These are phyloP conservation scores for Agriopis aurantiaria DNA, from an alignment of 2,888 invertebrate species.

Conservation along the genomic window DNA sequence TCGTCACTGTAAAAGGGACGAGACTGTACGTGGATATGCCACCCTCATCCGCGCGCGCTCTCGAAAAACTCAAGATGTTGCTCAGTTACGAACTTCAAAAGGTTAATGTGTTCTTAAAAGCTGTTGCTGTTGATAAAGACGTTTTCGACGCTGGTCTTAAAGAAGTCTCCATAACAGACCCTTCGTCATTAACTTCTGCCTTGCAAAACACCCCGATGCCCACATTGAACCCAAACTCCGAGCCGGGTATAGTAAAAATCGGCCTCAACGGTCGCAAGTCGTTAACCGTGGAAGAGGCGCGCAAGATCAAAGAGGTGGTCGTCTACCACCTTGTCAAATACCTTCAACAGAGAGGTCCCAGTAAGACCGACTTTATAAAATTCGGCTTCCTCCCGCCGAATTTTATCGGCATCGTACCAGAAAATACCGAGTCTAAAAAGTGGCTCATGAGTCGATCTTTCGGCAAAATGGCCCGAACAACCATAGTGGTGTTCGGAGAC, in stretches of 20 bases:
- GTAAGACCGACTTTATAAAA: slow-evolving; percentile 69
- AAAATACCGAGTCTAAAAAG: slow-evolving; percentile 66
- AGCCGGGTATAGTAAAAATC: slow-evolving; percentile 58
- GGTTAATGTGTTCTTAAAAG: slow-evolving; percentile 74
- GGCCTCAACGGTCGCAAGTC: slow-evolving; percentile 65
- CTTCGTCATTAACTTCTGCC: slow-evolving; percentile 49
- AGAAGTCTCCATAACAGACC: slow-evolving; percentile 52
- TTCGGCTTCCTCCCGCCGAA: slow-evolving; percentile 70
- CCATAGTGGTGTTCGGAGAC: slow-evolving; percentile 61
- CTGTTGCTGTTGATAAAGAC: slow-evolving; percentile 75
- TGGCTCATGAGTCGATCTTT: slow-evolving; percentile 69
- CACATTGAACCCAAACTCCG: slow-evolving; percentile 47
- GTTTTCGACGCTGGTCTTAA: slow-evolving; percentile 72
- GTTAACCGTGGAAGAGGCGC: slow-evolving; percentile 58
- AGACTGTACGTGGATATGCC: slow-evolving; percentile 79
- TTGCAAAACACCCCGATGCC: slow-evolving; percentile 65
- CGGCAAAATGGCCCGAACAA: slow-evolving; percentile 61
- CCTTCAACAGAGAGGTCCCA: slow-evolving; percentile 56
- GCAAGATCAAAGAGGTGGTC: slow-evolving; percentile 72
- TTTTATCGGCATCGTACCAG: slow-evolving; percentile 69
- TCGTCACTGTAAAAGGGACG: slow-evolving; percentile 70
- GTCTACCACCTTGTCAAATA: slow-evolving; percentile 71
- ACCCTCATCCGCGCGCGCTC: slow-evolving; percentile 70
- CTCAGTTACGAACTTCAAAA: slow-evolving; percentile 79
- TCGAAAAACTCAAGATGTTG: slow-evolving; percentile 70